These are phyloP conservation scores for Nesogale talazaci DNA, from an alignment of 2,113 vertebrate species.

Conservation along the genomic window DNA sequence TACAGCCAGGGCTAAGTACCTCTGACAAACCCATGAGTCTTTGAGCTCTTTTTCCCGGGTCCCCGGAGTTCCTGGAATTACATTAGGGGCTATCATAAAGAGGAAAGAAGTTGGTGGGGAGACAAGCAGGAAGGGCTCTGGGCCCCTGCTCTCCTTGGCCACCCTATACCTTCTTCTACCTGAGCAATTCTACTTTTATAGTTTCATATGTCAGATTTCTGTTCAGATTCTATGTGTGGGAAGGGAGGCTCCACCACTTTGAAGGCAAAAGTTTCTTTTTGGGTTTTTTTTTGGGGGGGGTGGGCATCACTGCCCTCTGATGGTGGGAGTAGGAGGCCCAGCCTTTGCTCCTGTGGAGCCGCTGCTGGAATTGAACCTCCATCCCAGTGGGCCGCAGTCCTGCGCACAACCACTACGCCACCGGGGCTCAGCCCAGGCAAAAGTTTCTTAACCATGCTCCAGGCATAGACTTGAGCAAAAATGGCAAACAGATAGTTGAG, in stretches of 20 bases:
- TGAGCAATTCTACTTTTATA: neutral
- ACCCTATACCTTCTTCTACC: neutral
- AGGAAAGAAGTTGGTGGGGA: neutral
- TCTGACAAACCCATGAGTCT: neutral
- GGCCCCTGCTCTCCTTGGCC: neutral
- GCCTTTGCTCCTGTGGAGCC: no score
- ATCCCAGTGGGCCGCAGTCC: no score
- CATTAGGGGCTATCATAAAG: neutral
- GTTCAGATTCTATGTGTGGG: slow-evolving; percentile 15
- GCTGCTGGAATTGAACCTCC: no score
- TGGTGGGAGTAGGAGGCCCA: no score
- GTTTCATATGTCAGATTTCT: neutral
- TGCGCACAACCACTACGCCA: no score
- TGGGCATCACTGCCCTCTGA: no score
- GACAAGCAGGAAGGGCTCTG: neutral
- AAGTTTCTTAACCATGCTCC: neutral
- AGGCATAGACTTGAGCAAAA: slow-evolving; percentile 11
- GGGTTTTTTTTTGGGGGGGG: no score
- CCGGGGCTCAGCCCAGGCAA: no score
- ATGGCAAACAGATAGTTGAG: neutral
- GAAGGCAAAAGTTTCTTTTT: neutral
- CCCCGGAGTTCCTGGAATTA: neutral
- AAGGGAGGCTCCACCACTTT: neutral
- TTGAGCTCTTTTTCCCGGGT: neutral
- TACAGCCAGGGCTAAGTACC: neutral